phyloP scores from a whole-genome alignment of 1,140 invertebrate species.

The Aporrectodea caliginosa region DNA sequence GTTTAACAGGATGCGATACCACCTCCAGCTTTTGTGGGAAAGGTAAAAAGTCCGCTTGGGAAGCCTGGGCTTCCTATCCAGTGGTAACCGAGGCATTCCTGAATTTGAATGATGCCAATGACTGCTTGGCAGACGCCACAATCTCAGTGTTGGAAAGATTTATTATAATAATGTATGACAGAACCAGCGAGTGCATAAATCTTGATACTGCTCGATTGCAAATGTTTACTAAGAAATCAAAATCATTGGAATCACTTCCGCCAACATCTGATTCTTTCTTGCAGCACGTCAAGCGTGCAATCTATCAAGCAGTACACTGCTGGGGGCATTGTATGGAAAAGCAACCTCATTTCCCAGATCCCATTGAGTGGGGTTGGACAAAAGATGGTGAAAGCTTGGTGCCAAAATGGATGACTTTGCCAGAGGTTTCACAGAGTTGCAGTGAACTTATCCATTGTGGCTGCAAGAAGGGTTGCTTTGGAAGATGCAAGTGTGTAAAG shows the following conservation, averaged over 20 bases:
- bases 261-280: not conserved
- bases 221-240: not conserved
- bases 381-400: not conserved
- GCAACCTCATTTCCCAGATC: not conserved
- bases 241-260: not conserved
- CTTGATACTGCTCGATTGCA: not conserved
- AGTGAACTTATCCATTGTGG: slow-evolving; percentile 28
- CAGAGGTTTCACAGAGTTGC: slow-evolving; percentile 16
- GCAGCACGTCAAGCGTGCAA: not conserved
- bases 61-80: slow-evolving; percentile 36
- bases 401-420: slow-evolving; percentile 22
- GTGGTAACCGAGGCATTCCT: slow-evolving; percentile 33
- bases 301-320: slow-evolving; percentile 4
- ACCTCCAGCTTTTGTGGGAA: slow-evolving; percentile 33
- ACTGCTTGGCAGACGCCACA: not conserved
- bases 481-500: slow-evolving; percentile 22
- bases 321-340: not conserved
- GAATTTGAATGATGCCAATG: slow-evolving; percentile 1
- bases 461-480: slow-evolving; percentile 21
- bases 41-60: slow-evolving; percentile 38
- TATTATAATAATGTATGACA: slow-evolving; percentile 27
- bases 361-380: not conserved
- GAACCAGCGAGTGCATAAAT: slow-evolving; percentile 8
- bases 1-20: slow-evolving; percentile 38
- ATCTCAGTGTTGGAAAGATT: slow-evolving; percentile 27